These are phyloP conservation scores for Hydriomena furcata DNA, from an alignment of 2,888 invertebrate species.

Conservation along the genomic window DNA sequence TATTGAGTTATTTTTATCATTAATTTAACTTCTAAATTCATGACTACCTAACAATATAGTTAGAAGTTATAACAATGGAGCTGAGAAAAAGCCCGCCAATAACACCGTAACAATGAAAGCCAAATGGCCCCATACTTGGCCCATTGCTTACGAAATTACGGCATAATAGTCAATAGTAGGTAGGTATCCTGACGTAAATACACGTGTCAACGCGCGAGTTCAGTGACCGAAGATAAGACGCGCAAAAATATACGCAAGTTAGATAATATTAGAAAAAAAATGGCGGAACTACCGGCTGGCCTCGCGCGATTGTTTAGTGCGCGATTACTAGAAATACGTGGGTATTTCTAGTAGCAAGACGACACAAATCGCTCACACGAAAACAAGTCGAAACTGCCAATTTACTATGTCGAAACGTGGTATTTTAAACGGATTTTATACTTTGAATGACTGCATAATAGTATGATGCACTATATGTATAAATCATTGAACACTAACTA, in stretches of 20 bases:
- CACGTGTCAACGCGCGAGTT: conserved; percentile 58
- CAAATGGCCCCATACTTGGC: conserved; percentile 7
- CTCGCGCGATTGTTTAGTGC: conserved; percentile 41
- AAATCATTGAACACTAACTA: neutral
- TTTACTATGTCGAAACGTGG: neutral
- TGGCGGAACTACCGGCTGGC: conserved; percentile 53
- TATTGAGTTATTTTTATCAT: too few relatives aligned
- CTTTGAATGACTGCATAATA: neutral
- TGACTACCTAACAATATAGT: conserved; percentile 6
- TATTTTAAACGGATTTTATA: neutral
- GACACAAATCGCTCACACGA: conserved; percentile 28
- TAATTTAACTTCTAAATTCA: conserved; percentile 11
- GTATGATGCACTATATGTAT: neutral
- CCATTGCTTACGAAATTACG: conserved; percentile 12
- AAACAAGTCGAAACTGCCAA: conserved; percentile 3
- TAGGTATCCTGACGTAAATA: conserved; percentile 13
- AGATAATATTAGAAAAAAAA: conserved; percentile 76
- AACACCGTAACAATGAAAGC: conserved; percentile 13
- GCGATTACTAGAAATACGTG: conserved; percentile 39
- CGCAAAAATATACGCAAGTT: conserved; percentile 70
- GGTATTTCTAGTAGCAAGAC: conserved; percentile 22
- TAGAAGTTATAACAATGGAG: conserved; percentile 12
- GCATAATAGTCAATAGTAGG: conserved; percentile 3
- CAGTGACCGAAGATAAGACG: conserved; percentile 71
- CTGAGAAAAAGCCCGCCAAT: conserved; percentile 14